These are phyloP conservation scores for Halcyon malimbica DNA, from an alignment of 2,113 vertebrate genomes.

Conservation along the genomic window DNA sequence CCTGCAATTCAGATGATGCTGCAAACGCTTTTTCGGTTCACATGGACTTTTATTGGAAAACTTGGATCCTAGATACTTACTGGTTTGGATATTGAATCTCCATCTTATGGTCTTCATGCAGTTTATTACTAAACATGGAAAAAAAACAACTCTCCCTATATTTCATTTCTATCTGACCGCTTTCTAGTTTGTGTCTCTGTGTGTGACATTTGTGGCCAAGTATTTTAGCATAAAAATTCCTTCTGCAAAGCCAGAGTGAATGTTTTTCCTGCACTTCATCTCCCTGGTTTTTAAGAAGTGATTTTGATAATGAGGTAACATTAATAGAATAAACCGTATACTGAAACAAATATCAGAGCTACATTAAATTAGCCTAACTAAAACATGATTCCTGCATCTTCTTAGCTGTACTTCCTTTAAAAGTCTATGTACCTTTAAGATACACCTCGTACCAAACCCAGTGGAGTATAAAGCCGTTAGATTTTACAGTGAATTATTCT, in stretches of 20 bases:
- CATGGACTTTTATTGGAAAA: neutral
- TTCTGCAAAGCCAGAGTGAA: neutral
- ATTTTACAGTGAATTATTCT: neutral
- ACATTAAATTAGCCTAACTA: neutral
- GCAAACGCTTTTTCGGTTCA: neutral
- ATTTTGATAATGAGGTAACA: neutral
- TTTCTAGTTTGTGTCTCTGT: neutral
- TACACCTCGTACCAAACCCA: neutral
- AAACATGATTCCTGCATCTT: neutral
- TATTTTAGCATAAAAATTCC: conserved; percentile 21
- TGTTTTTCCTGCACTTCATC: neutral
- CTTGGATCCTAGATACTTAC: neutral
- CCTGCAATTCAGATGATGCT: neutral
- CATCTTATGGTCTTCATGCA: neutral
- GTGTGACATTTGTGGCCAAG: neutral
- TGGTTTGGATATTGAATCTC: neutral
- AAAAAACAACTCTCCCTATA: neutral
- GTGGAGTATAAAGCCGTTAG: neutral
- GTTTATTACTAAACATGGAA: conserved; percentile 40
- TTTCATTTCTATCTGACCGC: conserved; percentile 36
- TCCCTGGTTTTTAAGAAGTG: neutral
- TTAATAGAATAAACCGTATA: neutral
- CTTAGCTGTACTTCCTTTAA: neutral
- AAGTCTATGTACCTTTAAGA: neutral
- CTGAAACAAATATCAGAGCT: neutral